Evolutionary conservation across 2,888 invertebrate genomes (phyloP), one percentile per base, ranked within the genome.

Genomic region (Pheosia gnoma): DNA sequence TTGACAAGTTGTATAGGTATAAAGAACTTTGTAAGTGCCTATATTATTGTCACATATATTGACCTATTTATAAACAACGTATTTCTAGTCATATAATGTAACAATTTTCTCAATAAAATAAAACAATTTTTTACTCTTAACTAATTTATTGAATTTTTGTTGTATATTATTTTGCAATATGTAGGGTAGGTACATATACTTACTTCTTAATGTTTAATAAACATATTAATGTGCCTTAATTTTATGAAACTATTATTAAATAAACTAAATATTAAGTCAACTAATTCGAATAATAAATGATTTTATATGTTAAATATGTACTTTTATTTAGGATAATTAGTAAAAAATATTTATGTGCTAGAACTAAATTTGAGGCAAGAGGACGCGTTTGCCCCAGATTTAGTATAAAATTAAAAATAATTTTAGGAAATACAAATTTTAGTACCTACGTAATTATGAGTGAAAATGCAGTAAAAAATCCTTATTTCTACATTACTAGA

Each of bases 371-470:
- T 84, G 84, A 85, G 86, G 83, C 90, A 91, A 90, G 91, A 91
- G 91, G 91, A 91, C 91, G 91, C 87, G 70, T 88, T 90, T 91
- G 89, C 84, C 87, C 74, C 84, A 88, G 66, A 86, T 83, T 83
- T 79, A 84, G 81, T 43, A n/a, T 61, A 59, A 39, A 25, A 57
- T 13, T 51, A 57, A 37, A 47, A 51, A 45, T 60, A 54, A 45
- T 43, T 60, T 59, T 65, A 63, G 36, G 62, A 70, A 25, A 60
- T 53, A 36, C 38, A 60, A 64, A 63, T 25, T 25, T 25, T 25
- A 25, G 25, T 25, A 25, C 25, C 25, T 25, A 25, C 25, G 25
- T 25, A 25, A 25, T 65, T 79, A 79, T 84, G 82, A 89, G 87
- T 88, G 81, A 89, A 89, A 90, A 88, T 84, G 87, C 86, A 85